Conservation (phyloP, 2,113 vertebrate species). For the Chroicocephalus ridibundus region DNA sequence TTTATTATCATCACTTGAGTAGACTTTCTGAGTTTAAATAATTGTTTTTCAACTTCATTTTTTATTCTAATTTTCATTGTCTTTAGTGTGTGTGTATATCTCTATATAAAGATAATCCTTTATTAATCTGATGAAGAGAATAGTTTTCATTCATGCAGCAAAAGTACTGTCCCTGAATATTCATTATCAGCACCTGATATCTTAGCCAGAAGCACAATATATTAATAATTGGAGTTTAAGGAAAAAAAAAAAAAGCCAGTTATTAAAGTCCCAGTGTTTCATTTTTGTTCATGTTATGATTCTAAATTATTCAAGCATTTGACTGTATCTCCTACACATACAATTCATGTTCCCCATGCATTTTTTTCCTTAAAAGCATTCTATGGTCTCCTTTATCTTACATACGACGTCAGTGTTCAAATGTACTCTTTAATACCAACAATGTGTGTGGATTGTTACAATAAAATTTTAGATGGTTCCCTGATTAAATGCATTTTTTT, state of each 20-base stretch:
- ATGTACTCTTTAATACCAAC: neutral
- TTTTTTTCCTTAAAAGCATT: neutral
- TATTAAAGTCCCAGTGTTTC: conserved; percentile 2
- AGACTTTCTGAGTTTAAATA: neutral
- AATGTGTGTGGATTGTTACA: neutral
- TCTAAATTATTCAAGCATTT: conserved; percentile 16
- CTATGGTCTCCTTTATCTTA: neutral
- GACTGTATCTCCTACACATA: neutral
- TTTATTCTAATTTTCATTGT: neutral
- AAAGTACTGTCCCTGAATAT: neutral
- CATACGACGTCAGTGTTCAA: neutral
- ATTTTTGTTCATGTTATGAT: neutral
- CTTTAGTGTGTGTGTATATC: neutral
- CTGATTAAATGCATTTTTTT: neutral
- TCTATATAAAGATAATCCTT: neutral
- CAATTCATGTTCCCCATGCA: neutral
- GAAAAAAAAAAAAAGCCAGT: neutral
- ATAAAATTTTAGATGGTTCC: neutral
- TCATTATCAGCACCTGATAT: neutral
- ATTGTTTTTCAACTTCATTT: neutral
- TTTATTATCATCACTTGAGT: neutral
- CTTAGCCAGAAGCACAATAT: neutral
- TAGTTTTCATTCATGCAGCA: neutral
- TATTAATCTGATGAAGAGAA: conserved; percentile 1
- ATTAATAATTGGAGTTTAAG: neutral